Percentiles rank a stretch among this genome's conserved stretches.
These are phyloP conservation scores for Balaenoptera acutorostrata DNA, from an alignment of 2,113 vertebrate species.

Conservation along the genomic window DNA sequence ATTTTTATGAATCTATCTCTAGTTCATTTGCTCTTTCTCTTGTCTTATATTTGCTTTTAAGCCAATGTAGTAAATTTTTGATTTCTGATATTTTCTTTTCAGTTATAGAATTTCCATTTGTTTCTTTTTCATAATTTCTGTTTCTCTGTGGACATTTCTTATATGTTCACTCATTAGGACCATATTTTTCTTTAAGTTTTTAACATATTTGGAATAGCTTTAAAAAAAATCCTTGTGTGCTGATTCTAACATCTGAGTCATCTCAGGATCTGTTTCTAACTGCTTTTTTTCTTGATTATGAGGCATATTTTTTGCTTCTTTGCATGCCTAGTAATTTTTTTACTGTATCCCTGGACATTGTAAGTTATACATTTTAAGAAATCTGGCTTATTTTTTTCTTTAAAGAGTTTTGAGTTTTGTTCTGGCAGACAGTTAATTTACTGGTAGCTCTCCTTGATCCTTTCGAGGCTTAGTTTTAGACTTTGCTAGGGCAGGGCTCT, in stretches of 20 bases:
- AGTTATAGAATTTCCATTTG: not conserved
- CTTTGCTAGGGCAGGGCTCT: not conserved
- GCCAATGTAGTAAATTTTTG: not conserved
- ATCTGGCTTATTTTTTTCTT: not conserved
- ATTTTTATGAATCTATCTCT: not conserved
- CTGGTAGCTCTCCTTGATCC: not conserved
- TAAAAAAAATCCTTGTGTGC: not conserved
- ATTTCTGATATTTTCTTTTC: constrained; percentile 18
- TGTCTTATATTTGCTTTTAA: not conserved
- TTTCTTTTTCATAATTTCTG: not conserved
- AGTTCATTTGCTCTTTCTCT: not conserved
- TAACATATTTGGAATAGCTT: not conserved
- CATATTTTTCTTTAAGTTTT: constrained; percentile 3
- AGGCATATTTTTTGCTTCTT: not conserved
- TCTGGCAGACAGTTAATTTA: not conserved
- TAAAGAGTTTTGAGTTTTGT: not conserved
- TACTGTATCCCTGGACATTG: not conserved
- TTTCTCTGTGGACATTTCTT: not conserved
- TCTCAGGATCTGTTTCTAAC: not conserved
- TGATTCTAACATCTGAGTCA: not conserved
- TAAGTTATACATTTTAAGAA: not conserved
- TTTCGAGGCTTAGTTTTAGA: not conserved
- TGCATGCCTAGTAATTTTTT: not conserved
- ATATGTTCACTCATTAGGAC: not conserved
- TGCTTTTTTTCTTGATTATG: not conserved